Conservation (phyloP, 2,888 invertebrate species). For the Folsomia manolachei region DNA sequence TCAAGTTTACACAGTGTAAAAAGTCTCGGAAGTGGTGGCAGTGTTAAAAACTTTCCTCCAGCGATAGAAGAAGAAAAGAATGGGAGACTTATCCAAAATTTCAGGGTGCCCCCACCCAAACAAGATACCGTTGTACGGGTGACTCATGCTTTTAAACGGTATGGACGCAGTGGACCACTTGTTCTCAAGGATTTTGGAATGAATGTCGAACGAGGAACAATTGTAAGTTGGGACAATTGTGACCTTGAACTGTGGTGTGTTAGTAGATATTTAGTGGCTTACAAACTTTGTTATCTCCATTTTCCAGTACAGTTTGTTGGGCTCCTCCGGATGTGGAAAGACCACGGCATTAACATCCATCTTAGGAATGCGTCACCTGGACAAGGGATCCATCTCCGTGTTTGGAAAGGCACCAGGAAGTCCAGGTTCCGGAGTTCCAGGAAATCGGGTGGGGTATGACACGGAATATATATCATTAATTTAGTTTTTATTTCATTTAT, state of each 20-base stretch:
- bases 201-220: constrained; percentile 31
- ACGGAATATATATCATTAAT: too few species aligned
- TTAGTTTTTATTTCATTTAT: too few species aligned
- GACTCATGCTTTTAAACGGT: constrained; percentile 25
- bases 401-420: constrained; percentile 86
- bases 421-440: constrained; percentile 85
- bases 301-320: constrained; percentile 83
- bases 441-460: constrained; percentile 87
- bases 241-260: not conserved
- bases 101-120: not conserved
- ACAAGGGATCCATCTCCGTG: constrained; percentile 82
- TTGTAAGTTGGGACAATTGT: too few species aligned
- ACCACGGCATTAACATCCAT: constrained; percentile 81
- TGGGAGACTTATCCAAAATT: too few species aligned
- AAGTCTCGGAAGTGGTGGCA: not conserved
- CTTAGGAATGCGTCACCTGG: constrained; percentile 78
- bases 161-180: constrained; percentile 21
- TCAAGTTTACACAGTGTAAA: not conserved
- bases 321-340: constrained; percentile 92
- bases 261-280: not conserved
- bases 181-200: constrained; percentile 27
- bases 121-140: constrained; percentile 25
- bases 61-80: not conserved
- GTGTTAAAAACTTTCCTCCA: not conserved
- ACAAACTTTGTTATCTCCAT: constrained; percentile 6